Conservation (phyloP, 2,888 invertebrate species). For the Anoplius nigerrimus region DNA sequence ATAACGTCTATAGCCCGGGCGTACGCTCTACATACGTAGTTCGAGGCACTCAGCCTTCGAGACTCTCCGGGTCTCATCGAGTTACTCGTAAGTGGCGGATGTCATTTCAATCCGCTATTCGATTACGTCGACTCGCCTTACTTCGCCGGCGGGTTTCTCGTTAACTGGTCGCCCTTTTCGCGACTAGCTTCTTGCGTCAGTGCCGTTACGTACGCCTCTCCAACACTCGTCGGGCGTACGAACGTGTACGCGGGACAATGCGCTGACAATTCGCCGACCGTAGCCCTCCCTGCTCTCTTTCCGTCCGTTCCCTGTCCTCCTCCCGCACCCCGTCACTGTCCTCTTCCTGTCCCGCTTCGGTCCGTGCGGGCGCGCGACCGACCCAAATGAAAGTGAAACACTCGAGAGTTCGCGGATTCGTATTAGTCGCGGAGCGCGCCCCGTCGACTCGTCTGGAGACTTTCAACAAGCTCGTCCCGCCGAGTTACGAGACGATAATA, state of each 20-base stretch:
- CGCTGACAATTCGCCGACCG: neutral
- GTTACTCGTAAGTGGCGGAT: conserved; percentile 62
- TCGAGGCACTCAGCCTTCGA: conserved; percentile 38
- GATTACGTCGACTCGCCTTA: conserved; percentile 60
- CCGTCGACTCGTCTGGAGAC: too few relatives aligned
- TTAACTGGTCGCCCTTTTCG: conserved; percentile 51
- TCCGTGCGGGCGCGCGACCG: too few relatives aligned
- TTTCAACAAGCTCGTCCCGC: too few relatives aligned
- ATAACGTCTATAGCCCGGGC: conserved; percentile 43
- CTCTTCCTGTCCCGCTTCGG: neutral
- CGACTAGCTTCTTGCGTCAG: conserved; percentile 15
- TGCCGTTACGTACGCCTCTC: conserved; percentile 10
- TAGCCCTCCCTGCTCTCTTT: neutral
- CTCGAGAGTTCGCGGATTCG: too few relatives aligned
- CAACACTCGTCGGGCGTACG: neutral
- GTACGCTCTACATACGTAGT: conserved; percentile 42
- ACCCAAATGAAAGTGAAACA: too few relatives aligned
- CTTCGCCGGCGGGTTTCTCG: conserved; percentile 43
- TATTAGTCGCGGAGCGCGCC: too few relatives aligned
- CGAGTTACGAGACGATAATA: too few relatives aligned
- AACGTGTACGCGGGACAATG: neutral
- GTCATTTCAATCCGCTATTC: conserved; percentile 69
- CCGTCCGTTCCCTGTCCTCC: neutral
- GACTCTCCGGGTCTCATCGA: conserved; percentile 54
- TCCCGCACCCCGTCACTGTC: neutral